Evolutionary conservation across 2,888 invertebrate genomes (phyloP).

Genomic region (Eupithecia insigniata): DNA sequence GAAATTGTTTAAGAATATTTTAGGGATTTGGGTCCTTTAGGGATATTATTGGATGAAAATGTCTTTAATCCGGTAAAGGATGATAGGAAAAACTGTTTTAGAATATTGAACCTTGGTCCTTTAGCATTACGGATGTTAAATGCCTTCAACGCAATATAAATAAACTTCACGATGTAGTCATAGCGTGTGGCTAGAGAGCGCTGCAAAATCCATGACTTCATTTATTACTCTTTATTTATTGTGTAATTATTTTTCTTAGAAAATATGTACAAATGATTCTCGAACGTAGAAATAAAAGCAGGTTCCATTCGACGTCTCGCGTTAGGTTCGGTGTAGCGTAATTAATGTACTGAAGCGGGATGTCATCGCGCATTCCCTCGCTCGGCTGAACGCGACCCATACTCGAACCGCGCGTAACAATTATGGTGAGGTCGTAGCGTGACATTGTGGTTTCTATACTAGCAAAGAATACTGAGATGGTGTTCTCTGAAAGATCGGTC

Average conservation of each 20-base stretch:
- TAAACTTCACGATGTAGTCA: too few species aligned
- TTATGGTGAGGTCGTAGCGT: neutral
- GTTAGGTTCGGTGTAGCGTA: constrained; percentile 59
- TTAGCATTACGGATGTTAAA: too few species aligned
- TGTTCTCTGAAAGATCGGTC: neutral
- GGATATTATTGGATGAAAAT: too few species aligned
- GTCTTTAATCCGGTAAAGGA: too few species aligned
- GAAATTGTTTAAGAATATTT: neutral
- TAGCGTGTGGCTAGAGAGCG: too few species aligned
- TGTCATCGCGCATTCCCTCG: constrained; percentile 71
- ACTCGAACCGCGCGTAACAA: neutral
- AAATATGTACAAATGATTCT: neutral
- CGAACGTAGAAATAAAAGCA: neutral
- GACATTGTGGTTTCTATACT: neutral
- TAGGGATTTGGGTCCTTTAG: too few species aligned
- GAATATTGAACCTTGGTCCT: too few species aligned
- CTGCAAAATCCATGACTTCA: too few species aligned
- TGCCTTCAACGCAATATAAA: too few species aligned
- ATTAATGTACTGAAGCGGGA: constrained; percentile 70
- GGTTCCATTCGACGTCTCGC: constrained; percentile 7
- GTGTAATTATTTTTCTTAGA: neutral
- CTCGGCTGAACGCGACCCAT: constrained; percentile 48
- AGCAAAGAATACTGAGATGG: neutral
- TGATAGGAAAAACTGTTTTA: neutral
- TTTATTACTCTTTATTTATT: neutral